Evolutionary conservation across 2,888 invertebrate genomes (phyloP).

Genomic region (Conus canariensis): DNA sequence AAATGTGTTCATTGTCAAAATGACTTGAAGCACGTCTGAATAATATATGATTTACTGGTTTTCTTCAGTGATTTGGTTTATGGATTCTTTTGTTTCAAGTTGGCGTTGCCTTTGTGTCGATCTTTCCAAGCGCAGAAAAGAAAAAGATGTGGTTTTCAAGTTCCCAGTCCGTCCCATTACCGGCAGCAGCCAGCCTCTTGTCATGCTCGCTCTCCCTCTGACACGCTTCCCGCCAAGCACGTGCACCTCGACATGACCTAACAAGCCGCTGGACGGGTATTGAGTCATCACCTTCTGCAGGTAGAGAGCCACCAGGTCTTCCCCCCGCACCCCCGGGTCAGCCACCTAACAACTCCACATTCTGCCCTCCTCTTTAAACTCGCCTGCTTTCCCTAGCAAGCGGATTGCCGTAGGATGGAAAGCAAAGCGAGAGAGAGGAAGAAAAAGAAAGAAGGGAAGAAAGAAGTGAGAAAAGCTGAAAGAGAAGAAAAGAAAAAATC

Average conservation of each 20-base stretch:
- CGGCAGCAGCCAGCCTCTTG: no score
- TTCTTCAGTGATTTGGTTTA: no score
- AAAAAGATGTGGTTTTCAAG: no score
- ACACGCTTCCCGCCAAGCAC: background rate
- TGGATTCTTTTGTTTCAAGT: no score
- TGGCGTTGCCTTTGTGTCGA: no score
- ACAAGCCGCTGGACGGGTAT: background rate
- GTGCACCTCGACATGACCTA: background rate
- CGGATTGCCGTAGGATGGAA: no score
- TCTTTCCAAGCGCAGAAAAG: no score
- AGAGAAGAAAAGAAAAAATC: background rate
- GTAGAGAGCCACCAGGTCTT: background rate
- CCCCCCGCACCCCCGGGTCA: background rate
- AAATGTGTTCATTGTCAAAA: no score
- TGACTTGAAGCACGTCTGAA: no score
- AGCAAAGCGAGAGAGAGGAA: background rate
- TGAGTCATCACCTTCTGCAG: background rate
- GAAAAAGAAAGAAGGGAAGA: conserved; percentile 20
- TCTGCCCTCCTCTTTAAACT: background rate
- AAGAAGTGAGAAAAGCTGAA: background rate
- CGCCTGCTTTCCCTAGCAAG: no score
- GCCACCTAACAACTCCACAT: background rate
- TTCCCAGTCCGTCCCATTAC: no score
- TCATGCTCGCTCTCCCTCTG: background rate
- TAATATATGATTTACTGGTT: no score